Evolutionary conservation across 2,888 invertebrate genomes (phyloP).

Genomic region (Hirtodrosophila histrioides): DNA sequence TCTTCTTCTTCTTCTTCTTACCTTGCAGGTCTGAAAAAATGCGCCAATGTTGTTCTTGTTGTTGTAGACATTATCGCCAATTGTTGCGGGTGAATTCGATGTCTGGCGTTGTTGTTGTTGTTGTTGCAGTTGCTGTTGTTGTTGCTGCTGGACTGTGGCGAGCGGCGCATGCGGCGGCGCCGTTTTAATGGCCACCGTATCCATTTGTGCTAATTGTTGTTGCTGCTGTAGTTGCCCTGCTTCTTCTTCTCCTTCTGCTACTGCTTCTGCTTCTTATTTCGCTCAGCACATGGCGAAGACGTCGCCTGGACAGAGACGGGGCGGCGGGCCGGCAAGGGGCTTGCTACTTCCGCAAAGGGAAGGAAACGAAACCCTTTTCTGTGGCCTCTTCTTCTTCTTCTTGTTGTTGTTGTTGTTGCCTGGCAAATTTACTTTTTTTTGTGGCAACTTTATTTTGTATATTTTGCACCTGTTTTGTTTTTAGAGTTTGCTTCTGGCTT

Average conservation of each 20-base stretch:
- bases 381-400: conserved; percentile 3
- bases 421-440: conserved; percentile 12
- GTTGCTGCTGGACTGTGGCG: conserved; percentile 62
- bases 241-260: conserved; percentile 2
- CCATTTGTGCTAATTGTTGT: conserved; percentile 60
- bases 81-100: conserved; percentile 46
- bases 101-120: conserved; percentile 55
- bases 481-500: conserved; percentile 9
- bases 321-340: not conserved
- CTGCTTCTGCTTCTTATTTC: conserved; percentile 4
- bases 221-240: conserved; percentile 2
- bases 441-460: conserved; percentile 14
- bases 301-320: not conserved
- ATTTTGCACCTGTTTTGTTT: conserved; percentile 51
- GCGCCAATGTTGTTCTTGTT: conserved; percentile 79
- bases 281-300: conserved; percentile 45
- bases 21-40: conserved; percentile 85
- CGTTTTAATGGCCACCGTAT: conserved; percentile 82
- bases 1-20: conserved; percentile 61
- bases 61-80: conserved; percentile 41
- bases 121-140: conserved; percentile 47
- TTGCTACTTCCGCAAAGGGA: conserved; percentile 48
- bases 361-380: conserved; percentile 41
- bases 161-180: conserved; percentile 82
- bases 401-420: conserved; percentile 15